Conservation (phyloP, 2,888 invertebrate species). For the Blomia tropicalis region DNA sequence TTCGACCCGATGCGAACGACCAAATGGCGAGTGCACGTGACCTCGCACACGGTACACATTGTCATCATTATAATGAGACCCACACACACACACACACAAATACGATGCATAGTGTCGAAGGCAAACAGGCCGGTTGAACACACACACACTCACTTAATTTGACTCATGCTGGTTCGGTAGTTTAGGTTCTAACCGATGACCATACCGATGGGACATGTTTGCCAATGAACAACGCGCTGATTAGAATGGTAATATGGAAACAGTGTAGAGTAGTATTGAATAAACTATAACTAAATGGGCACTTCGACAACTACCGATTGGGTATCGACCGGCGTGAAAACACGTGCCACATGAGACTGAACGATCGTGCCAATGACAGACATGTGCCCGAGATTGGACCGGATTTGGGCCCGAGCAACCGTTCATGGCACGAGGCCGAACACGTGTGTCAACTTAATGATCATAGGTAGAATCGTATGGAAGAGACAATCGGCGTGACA, state of each 20-base stretch:
- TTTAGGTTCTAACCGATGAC: neutral
- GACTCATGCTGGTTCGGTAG: constrained; percentile 10
- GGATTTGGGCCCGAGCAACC: neutral
- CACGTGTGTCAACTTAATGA: constrained; percentile 13
- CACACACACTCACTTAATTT: too few relatives aligned
- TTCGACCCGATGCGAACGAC: too few relatives aligned
- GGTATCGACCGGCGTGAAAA: neutral
- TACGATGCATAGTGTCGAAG: too few relatives aligned
- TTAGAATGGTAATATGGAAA: too few relatives aligned
- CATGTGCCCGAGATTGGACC: constrained; percentile 3
- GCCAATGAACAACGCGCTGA: neutral
- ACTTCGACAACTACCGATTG: neutral
- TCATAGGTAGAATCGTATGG: neutral
- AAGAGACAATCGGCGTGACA: neutral
- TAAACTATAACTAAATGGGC: constrained; percentile 7
- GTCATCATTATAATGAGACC: too few relatives aligned
- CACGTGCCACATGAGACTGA: neutral
- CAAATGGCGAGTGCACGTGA: too few relatives aligned
- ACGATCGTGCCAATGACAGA: neutral
- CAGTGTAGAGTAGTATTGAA: too few relatives aligned
- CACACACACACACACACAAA: too few relatives aligned
- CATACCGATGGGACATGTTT: neutral
- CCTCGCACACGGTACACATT: too few relatives aligned
- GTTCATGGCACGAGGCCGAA: constrained; percentile 1
- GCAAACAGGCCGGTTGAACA: too few relatives aligned